These are phyloP conservation scores for Nesometra sesokonis DNA, from an alignment of 35 echinoderm and acorn worm genomes.

Conservation along the genomic window DNA sequence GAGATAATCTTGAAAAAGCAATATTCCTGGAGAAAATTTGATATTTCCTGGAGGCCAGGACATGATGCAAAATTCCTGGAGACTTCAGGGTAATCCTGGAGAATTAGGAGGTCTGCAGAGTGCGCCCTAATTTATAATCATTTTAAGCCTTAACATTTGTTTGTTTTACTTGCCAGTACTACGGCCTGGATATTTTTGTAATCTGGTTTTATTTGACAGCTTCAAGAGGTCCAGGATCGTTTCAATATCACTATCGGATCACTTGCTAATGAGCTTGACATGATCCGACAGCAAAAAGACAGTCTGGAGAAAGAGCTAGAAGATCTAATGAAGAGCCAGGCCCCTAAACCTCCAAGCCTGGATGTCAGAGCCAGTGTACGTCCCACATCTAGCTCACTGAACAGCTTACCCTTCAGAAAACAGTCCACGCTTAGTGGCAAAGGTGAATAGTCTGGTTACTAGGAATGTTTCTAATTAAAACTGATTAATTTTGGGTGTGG, in stretches of 20 bases:
- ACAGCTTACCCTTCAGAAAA: background rate
- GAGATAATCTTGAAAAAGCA: no score
- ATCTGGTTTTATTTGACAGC: conserved; percentile 20
- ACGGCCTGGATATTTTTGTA: no score
- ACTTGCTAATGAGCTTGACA: conserved; percentile 59
- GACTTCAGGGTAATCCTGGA: no score
- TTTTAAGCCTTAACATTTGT: no score
- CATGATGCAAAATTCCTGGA: no score
- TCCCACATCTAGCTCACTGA: background rate
- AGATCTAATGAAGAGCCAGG: conserved; percentile 29
- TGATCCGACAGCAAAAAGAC: conserved; percentile 81
- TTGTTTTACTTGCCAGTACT: no score
- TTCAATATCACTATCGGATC: conserved; percentile 85
- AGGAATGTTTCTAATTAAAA: no score
- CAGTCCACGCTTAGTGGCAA: conserved; percentile 59
- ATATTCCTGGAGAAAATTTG: no score
- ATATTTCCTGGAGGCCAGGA: no score
- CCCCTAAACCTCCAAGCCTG: conserved; percentile 61
- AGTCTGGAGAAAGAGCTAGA: conserved; percentile 68
- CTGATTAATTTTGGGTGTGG: no score
- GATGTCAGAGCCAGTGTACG: background rate
- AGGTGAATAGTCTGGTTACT: conserved; percentile 6
- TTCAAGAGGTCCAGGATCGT: conserved; percentile 49
- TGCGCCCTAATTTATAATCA: no score
- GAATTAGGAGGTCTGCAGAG: no score